Evolutionary conservation across 2,797 vertebrate genomes (phyloP).

Genomic region (Synanceia verrucosa): DNA sequence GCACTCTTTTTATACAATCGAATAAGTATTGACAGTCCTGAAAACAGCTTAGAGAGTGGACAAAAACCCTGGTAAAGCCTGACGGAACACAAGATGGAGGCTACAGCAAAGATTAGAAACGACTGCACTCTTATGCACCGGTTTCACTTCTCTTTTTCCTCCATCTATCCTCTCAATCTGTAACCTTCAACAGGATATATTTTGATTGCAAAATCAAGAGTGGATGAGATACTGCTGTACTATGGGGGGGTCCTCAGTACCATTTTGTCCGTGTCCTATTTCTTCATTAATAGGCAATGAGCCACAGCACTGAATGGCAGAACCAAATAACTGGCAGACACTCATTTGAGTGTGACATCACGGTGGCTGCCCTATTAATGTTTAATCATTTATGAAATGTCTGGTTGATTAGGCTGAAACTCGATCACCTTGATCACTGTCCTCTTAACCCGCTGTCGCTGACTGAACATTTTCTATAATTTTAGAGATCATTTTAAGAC

Average conservation of each 20-base stretch:
- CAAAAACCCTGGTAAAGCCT: constrained; percentile 26
- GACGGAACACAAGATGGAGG: constrained; percentile 26
- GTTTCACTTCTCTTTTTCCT: constrained; percentile 48
- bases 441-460: neutral
- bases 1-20: constrained; percentile 25
- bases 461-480: constrained; percentile 12
- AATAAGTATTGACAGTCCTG: constrained; percentile 14
- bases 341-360: constrained; percentile 41
- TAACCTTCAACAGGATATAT: constrained; percentile 44
- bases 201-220: constrained; percentile 51
- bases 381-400: constrained; percentile 76
- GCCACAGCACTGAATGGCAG: constrained; percentile 46
- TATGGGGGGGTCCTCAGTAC: constrained; percentile 49
- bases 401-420: constrained; percentile 62
- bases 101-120: constrained; percentile 20
- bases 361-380: constrained; percentile 53
- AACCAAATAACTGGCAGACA: constrained; percentile 58
- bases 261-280: constrained; percentile 65
- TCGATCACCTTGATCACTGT: constrained; percentile 32
- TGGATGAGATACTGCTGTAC: constrained; percentile 56
- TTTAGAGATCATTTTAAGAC: neutral
- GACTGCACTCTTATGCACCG: neutral
- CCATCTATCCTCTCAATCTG: constrained; percentile 39
- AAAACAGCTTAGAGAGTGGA: constrained; percentile 21
- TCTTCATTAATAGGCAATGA: constrained; percentile 77